Conservation (phyloP, 30 jellyfish, hydroid and myxozoan genomes). For the Sanderia malayensis region DNA sequence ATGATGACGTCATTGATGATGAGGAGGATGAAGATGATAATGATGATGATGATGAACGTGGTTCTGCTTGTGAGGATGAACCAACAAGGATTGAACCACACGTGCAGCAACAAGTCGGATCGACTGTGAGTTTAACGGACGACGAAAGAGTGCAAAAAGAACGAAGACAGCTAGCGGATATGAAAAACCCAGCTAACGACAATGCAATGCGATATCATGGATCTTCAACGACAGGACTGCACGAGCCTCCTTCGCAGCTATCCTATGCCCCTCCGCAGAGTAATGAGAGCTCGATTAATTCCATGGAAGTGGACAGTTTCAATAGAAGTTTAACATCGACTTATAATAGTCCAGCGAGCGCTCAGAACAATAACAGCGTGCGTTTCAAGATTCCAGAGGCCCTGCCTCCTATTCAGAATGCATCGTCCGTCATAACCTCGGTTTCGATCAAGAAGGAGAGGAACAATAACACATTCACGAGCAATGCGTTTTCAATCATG, state of each 20-base stretch:
- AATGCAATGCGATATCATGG: neutral
- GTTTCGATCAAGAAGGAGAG: slow-evolving; percentile 26
- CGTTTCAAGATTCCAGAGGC: slow-evolving; percentile 11
- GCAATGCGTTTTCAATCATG: slow-evolving; percentile 12
- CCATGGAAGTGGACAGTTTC: neutral
- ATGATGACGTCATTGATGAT: no score
- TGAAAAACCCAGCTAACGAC: neutral
- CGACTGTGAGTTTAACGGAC: neutral
- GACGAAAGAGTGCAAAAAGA: neutral
- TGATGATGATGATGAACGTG: no score
- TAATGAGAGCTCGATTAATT: neutral
- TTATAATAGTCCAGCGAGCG: neutral
- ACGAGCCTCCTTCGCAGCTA: neutral
- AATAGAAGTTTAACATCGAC: neutral
- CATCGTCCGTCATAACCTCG: slow-evolving; percentile 13
- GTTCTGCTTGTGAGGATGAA: neutral
- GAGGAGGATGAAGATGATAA: no score
- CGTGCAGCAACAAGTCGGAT: neutral
- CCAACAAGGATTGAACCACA: neutral
- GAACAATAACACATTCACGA: slow-evolving; percentile 40
- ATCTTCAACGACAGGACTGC: neutral
- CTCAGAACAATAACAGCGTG: neutral
- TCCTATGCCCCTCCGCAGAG: neutral
- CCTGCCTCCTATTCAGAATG: neutral
- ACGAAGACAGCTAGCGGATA: neutral